Evolutionary conservation across 1,140 invertebrate species (phyloP), one percentile per base, ranked within the genome.

Genomic region (Phenacoccus solenopsis): DNA sequence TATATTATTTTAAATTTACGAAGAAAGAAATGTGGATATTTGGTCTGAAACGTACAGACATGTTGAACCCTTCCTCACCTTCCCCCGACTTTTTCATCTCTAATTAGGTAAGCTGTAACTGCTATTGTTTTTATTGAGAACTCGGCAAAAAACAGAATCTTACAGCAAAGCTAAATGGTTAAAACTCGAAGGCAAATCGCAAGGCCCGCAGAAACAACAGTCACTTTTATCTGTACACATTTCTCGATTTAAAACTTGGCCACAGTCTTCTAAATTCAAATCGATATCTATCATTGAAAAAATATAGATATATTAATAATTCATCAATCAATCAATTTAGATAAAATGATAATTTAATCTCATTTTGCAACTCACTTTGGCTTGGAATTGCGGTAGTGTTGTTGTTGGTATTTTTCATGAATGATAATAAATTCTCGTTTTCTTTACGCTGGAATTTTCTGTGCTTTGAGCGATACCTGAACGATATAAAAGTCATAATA

Each of bases 381-480:
- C n/a, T n/a, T n/a, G 38, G 5, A 49, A 49, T 49, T 3, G 16
- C 38, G 2, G 38, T 2, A n/a, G 12, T 49, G 16, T 49, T 49
- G 16, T 49, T 49, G 16, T 49, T 49, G 4, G 38, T n/a, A n/a
- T 16, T 64, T 64, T 64, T 64, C 21, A 64, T 22, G 20, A 64
- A 27, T 10, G 59, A 22, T 9, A 16, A 27, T 10, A 64, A 24
- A 24, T 24, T 25, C 9, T 64, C 59, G 59, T 27, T 64, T 25
- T 64, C 59, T 64, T 64, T 64, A 64, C 59, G 59, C 25, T 64
- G 59, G 59, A 25, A 64, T 64, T 64, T 64, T 64, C 59, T 24
- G 25, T 64, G 59, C 25, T 64, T 64, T 3, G 59, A 64, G 25
- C 59, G 59, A 64, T 64, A 64, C 16, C 59, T 64, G 59, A 24